phyloP scores from a whole-genome alignment of 1,140 invertebrate species.

The Solenopsis fugax region DNA sequence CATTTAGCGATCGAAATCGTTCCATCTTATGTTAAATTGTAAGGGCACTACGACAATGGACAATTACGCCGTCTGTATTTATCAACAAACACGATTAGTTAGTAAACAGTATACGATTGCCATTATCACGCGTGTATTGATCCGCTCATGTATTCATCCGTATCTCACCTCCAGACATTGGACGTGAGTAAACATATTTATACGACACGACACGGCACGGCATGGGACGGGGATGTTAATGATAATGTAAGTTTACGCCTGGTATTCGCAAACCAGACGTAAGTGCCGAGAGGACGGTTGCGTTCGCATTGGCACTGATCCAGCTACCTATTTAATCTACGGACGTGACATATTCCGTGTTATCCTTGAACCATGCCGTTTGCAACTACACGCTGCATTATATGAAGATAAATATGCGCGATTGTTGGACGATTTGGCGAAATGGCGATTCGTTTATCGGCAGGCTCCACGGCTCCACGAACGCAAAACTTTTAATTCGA shows the following conservation, averaged over 20 bases:
- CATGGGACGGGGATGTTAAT: conserved; percentile 58
- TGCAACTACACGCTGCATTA: not conserved
- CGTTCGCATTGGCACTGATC: conserved; percentile 43
- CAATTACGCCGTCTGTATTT: conserved; percentile 56
- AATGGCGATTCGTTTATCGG: conserved; percentile 13
- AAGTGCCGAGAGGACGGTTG: conserved; percentile 24
- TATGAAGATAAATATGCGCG: conserved; percentile 10
- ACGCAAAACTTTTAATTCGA: conserved; percentile 23
- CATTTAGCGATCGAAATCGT: not conserved
- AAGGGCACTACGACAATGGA: not conserved
- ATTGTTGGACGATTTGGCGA: not conserved
- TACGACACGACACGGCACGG: conserved; percentile 17
- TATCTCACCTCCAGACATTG: conserved; percentile 45
- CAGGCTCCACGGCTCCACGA: not conserved
- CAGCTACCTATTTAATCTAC: conserved; percentile 35
- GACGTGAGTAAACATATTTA: conserved; percentile 68
- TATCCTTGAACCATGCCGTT: conserved; percentile 16
- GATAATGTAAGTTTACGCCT: conserved; percentile 75
- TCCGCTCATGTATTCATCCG: conserved; percentile 29
- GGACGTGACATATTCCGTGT: not conserved
- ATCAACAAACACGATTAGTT: conserved; percentile 67
- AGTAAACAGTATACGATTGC: conserved; percentile 68
- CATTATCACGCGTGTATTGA: conserved; percentile 72
- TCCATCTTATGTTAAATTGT: not conserved
- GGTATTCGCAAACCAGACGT: conserved; percentile 44